These are phyloP conservation scores for Ormyrus labotus DNA, from an alignment of 2,888 invertebrate species.

Conservation along the genomic window DNA sequence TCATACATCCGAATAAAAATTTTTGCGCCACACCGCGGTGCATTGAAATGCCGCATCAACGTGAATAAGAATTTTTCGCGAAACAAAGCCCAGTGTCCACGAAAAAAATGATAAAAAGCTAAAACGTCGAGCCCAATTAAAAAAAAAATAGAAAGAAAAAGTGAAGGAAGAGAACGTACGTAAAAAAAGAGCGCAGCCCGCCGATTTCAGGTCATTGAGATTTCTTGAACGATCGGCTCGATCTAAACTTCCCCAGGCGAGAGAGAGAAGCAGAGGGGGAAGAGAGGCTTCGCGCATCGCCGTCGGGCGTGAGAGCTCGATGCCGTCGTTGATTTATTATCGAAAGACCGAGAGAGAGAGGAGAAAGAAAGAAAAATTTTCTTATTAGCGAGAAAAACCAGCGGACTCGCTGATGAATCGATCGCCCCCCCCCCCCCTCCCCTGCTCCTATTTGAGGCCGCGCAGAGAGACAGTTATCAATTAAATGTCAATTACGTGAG, in stretches of 20 bases:
- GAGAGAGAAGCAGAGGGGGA: neutral
- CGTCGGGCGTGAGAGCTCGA: slow-evolving; percentile 20
- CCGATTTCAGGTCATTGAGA: slow-evolving; percentile 59
- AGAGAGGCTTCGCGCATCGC: neutral
- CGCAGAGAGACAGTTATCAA: slow-evolving; percentile 30
- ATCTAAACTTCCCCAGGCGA: slow-evolving; percentile 50
- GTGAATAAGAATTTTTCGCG: too few relatives aligned
- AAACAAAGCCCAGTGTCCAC: too few relatives aligned
- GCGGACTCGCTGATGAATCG: slow-evolving; percentile 17
- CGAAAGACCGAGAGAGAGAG: neutral
- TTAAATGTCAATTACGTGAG: slow-evolving; percentile 25
- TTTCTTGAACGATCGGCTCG: slow-evolving; percentile 57
- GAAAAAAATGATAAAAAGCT: too few relatives aligned
- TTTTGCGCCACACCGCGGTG: too few relatives aligned
- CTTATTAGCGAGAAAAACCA: slow-evolving; percentile 41
- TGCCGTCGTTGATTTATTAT: slow-evolving; percentile 46
- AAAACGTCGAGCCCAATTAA: too few relatives aligned
- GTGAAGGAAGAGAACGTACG: slow-evolving; percentile 20
- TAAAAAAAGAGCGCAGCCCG: slow-evolving; percentile 3
- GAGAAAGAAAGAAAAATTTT: slow-evolving; percentile 43
- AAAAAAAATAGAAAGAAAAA: neutral
- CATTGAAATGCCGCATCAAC: too few relatives aligned
- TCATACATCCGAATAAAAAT: too few relatives aligned
- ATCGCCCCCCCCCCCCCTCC: neutral
- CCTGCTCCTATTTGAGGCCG: slow-evolving; percentile 9